Base-by-base conservation (phyloP, 2,113 vertebrate species). In the Proterorhinus semilunaris region DNA sequence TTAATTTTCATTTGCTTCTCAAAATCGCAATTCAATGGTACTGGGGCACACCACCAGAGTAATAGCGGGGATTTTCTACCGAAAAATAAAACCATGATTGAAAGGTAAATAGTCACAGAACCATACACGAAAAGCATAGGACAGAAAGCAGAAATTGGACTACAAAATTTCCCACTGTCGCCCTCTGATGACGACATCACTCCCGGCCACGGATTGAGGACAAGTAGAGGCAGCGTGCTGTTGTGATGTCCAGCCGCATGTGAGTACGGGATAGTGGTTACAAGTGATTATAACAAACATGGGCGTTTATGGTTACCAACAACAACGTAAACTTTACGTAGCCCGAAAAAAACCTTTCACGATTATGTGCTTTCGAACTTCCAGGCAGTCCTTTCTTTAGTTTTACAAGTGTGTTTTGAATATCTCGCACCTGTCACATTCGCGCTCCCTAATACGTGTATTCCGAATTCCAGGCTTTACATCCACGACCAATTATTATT, bases 141-240 rank as follows among this genome's bases (percentile, higher is more conserved):
- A 15, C 3, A 7, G 57, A 45, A 72, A 21, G 21, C 4, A 10
- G 4, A 2, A 3, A 6, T 3, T 54, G 36, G 80, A 89, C 85
- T 87, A 89, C 87, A 86, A 74, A 86, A 68, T n/a, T 11, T 6
- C 5, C 7, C 62, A 27, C 46, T 7, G 83, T 78, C 83, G 74
- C 83, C 4, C 53, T 0, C 0, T 0, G 8, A 1, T 68, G 74
- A 79, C 85, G 86, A 27, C 70, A 79, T 85, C 72, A 54, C 16
- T 0, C 7, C 42, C 0, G 69, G 85, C 69, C 81, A 9, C 4
- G 15, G 6, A 45, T 12, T 72, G 63, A 15, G 50, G 45, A 2
- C 7, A 44, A 16, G 45, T 63, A 27, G 36, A 52, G 57, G 51
- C 36, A 43, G 7, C 49, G 44, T 36, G n/a, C 66, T 10, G 36